Conservation (phyloP, 2,888 invertebrate species). For the Lacanobia wlatinum region DNA sequence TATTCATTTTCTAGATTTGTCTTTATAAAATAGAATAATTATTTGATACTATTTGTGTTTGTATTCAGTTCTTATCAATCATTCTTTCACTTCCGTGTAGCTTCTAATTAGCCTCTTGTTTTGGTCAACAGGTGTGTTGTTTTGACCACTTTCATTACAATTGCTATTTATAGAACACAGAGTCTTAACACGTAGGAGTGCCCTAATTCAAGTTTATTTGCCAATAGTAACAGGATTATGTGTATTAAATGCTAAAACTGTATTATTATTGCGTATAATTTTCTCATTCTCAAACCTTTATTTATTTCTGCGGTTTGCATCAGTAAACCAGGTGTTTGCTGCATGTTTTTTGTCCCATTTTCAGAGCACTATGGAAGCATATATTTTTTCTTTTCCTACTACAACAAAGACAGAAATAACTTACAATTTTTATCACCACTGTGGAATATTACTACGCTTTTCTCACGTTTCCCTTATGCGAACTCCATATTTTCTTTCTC, state of each 20-base stretch:
- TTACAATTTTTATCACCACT: constrained; percentile 16
- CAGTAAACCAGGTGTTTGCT: neutral
- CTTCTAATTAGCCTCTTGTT: constrained; percentile 1
- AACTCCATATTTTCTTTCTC: constrained; percentile 47
- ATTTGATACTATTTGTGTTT: neutral
- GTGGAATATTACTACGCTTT: constrained; percentile 8
- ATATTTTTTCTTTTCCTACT: neutral
- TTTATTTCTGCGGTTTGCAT: neutral
- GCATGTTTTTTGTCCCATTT: neutral
- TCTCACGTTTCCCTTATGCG: constrained; percentile 29
- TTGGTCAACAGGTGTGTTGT: neutral
- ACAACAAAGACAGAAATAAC: constrained; percentile 1
- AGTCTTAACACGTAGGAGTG: too few relatives aligned
- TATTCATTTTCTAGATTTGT: neutral
- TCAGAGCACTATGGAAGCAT: neutral
- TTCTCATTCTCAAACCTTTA: neutral
- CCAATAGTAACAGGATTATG: neutral
- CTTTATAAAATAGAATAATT: neutral
- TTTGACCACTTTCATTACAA: constrained; percentile 10
- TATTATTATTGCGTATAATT: neutral
- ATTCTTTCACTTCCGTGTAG: constrained; percentile 37
- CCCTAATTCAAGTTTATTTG: neutral
- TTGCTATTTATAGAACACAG: neutral
- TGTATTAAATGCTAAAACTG: constrained; percentile 12
- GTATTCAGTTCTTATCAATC: constrained; percentile 7